Base-by-base conservation (phyloP, 2,797 vertebrate species). In the Clarias pachynema region DNA sequence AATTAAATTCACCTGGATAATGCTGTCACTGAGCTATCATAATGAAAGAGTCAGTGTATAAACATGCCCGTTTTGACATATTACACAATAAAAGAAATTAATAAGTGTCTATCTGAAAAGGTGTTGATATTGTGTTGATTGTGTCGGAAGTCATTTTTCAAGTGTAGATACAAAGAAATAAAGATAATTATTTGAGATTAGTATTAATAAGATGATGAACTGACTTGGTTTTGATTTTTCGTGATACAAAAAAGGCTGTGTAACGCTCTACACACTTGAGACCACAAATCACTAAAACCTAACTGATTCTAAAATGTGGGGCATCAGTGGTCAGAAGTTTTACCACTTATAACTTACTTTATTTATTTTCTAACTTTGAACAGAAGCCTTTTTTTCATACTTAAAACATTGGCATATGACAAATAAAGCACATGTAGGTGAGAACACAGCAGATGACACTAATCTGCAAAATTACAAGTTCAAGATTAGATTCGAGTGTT, bases 381-480 rank as follows among this genome's bases (percentile, higher is more conserved):
- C 15, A 53, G 72, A 74, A 20, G 8, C 26, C 53, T 26, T 37
- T 22, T 37, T 40, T 69, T 62, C 37, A 79, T 60, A 10, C 4
- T 26, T 8, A 63, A 24, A 49, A 49, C 10, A 49, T 31, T 31
- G 31, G 59, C 9, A 26, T 65, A 68, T 59, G 16, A 79, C 37
- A 72, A 62, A 78, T 26, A 26, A 73, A 56, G 18, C 60, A n/a
- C 44, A 22, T 74, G 24, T 40, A 7, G 29, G 44, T 81, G 84
- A 75, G 69, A 85, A 81, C 44, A 75, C 5, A 57, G 44, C 84
- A 85, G 44, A 65, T 73, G 69, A 14, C 68, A 73, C 34, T 79
- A 63, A 56, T 29, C 56, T 65, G n/a, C 8, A 79, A 60, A 62
- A n/a, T 40, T 40, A 24, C 10, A 5, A 77, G 20, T 70, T 18